These are phyloP conservation scores for Zosterops pallidus DNA, from an alignment of 2,113 vertebrate genomes.

Conservation along the genomic window DNA sequence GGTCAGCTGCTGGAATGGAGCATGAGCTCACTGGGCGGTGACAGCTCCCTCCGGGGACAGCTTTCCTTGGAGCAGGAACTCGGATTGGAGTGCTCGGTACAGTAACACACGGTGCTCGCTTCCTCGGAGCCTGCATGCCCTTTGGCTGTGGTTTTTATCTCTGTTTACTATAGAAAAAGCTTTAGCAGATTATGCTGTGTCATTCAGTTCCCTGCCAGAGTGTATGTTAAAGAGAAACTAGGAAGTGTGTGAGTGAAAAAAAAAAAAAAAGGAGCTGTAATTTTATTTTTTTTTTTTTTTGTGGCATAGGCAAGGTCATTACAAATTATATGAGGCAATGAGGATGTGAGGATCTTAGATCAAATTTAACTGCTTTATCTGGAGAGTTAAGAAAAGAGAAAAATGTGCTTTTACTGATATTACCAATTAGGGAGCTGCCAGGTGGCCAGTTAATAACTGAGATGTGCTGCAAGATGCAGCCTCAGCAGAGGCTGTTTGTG, in stretches of 20 bases:
- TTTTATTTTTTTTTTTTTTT: background rate
- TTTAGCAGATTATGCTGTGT: slow-evolving; percentile 39
- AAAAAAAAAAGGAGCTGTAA: background rate
- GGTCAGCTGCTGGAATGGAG: background rate
- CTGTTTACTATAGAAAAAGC: slow-evolving; percentile 43
- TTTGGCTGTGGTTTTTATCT: slow-evolving; percentile 26
- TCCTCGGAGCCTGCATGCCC: background rate
- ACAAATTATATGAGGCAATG: background rate
- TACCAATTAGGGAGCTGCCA: slow-evolving; percentile 25
- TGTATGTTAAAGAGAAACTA: background rate
- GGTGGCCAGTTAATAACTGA: slow-evolving; percentile 27
- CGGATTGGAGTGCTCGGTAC: rapidly evolving
- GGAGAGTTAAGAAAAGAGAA: background rate
- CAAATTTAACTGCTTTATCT: slow-evolving; percentile 7
- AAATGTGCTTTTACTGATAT: slow-evolving; percentile 6
- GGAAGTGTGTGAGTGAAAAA: background rate
- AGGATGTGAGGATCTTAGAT: slow-evolving; percentile 18
- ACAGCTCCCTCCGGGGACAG: background rate
- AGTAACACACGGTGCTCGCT: background rate
- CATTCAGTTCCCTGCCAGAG: slow-evolving; percentile 16
- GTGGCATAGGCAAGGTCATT: background rate
- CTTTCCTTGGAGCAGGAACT: background rate
- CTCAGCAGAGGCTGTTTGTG: slow-evolving; percentile 2
- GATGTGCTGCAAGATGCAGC: background rate
- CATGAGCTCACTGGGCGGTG: rapidly evolving